These are phyloP conservation scores for Sympetrum striolatum DNA, from an alignment of 2,888 invertebrate species.

Conservation along the genomic window DNA sequence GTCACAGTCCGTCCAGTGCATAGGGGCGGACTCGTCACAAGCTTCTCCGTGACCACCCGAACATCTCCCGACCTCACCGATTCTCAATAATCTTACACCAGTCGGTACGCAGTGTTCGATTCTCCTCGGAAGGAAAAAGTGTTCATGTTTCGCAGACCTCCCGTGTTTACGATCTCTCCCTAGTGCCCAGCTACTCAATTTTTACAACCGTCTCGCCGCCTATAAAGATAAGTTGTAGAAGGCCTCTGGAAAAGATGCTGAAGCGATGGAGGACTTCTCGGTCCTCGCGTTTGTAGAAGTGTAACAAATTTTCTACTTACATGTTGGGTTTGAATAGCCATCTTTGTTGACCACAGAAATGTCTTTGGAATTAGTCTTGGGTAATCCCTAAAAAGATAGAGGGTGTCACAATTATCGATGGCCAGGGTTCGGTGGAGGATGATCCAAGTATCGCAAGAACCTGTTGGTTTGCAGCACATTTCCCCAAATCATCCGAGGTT, in stretches of 20 bases:
- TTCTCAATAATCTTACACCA: not conserved
- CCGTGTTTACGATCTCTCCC: not conserved
- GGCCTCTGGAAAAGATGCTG: not conserved
- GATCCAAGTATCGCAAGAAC: no score
- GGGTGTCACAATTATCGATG: no score
- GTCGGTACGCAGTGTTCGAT: no score
- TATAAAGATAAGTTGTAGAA: not conserved
- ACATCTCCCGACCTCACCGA: not conserved
- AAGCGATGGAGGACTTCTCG: not conserved
- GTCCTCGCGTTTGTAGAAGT: not conserved
- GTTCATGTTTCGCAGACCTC: not conserved
- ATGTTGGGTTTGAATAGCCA: no score
- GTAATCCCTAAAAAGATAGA: no score
- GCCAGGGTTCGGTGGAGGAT: no score
- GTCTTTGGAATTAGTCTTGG: no score
- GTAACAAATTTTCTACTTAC: no score
- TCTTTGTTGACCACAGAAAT: no score
- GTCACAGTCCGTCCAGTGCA: constrained; percentile 15
- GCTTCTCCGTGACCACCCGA: not conserved
- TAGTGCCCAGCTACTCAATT: not conserved
- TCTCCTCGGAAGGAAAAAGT: not conserved
- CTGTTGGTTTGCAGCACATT: no score
- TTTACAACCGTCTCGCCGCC: not conserved
- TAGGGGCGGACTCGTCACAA: not conserved
- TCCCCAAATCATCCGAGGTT: no score